Evolutionary conservation across 2,797 vertebrate species (phyloP).

Genomic region (Myotis findleyi): DNA sequence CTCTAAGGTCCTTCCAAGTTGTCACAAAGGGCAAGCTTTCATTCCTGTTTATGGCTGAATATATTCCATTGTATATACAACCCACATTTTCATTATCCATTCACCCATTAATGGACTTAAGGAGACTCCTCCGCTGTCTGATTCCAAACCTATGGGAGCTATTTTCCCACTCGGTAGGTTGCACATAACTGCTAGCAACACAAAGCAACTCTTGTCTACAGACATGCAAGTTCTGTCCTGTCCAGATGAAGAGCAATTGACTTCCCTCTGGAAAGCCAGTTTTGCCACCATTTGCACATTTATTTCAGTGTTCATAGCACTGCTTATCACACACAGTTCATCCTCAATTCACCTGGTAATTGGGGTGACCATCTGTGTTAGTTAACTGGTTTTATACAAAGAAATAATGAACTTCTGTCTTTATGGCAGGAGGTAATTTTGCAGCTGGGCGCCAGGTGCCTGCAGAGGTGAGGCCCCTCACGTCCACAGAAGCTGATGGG

Average conservation of each 20-base stretch:
- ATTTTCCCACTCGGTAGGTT: background rate
- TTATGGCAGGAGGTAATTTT: background rate
- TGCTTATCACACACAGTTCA: background rate
- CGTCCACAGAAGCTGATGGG: background rate
- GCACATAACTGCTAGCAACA: background rate
- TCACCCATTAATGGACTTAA: background rate
- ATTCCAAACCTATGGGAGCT: background rate
- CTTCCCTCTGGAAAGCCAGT: background rate
- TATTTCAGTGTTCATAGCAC: background rate
- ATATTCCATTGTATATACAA: background rate
- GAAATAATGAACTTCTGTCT: conserved; percentile 2
- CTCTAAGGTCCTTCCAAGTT: background rate
- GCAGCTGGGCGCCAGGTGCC: background rate
- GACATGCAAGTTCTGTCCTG: background rate
- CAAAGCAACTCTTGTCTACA: background rate
- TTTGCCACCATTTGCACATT: background rate
- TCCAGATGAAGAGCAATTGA: background rate
- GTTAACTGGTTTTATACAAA: background rate
- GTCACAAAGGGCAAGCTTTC: background rate
- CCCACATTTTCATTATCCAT: background rate
- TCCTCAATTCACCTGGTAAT: background rate
- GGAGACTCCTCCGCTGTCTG: background rate
- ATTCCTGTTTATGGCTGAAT: background rate
- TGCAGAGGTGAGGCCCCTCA: background rate
- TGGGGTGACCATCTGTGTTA: background rate